Evolutionary conservation across 2,113 vertebrate species (phyloP).

Genomic region (Otolemur garnettii): DNA sequence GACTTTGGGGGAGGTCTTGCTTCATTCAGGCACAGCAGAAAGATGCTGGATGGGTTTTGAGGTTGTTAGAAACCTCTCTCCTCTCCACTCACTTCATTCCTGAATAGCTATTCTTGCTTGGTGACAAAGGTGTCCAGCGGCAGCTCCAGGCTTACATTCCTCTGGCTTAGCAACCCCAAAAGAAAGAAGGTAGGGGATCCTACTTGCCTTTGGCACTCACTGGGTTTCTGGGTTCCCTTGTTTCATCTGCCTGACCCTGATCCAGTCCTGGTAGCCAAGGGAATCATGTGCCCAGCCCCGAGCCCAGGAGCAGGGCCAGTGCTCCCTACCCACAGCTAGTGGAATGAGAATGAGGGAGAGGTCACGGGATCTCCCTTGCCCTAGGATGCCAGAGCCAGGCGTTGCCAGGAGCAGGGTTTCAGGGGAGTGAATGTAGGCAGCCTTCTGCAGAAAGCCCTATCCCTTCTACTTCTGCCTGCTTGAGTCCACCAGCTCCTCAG

Average conservation of each 20-base stretch:
- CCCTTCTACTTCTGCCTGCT: not conserved
- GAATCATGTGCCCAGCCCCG: not conserved
- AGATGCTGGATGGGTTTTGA: not conserved
- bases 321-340: fast-evolving
- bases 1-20: not conserved
- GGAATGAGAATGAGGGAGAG: not conserved
- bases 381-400: not conserved
- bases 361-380: not conserved
- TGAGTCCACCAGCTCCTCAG: not conserved
- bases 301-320: not conserved
- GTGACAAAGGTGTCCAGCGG: not conserved
- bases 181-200: not conserved
- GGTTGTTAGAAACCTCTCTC: not conserved
- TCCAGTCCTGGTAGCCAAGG: not conserved
- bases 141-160: not conserved
- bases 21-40: not conserved
- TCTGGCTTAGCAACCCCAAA: not conserved
- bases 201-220: not conserved
- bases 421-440: not conserved
- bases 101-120: not conserved
- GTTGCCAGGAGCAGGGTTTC: not conserved
- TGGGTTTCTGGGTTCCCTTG: not conserved
- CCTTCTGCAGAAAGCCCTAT: not conserved
- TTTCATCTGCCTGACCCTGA: not conserved
- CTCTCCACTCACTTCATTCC: not conserved